A percentile compares a stretch with the other conserved stretches of the same genome.
Evolutionary conservation across 2,797 vertebrate genomes (phyloP).

Genomic region (Macrochelys suwanniensis): DNA sequence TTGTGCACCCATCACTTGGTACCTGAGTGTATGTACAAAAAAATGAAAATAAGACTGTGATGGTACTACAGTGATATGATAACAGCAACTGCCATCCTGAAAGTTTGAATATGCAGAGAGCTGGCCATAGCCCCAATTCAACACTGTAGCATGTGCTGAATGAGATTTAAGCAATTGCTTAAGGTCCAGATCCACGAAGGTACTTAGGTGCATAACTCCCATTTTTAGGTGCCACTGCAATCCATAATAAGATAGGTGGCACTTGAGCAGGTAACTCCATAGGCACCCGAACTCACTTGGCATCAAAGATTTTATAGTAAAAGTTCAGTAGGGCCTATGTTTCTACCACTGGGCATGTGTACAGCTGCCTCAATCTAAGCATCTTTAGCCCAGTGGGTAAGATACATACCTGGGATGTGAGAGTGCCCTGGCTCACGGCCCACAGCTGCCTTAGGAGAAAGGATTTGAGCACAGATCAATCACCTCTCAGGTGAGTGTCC

Average conservation of each 20-base stretch:
- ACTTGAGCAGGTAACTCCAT: too few relatives aligned
- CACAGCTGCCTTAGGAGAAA: too few relatives aligned
- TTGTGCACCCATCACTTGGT: background rate
- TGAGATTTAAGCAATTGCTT: background rate
- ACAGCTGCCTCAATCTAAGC: too few relatives aligned
- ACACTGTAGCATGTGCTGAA: background rate
- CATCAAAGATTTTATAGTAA: too few relatives aligned
- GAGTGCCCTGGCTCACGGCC: too few relatives aligned
- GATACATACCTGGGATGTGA: too few relatives aligned
- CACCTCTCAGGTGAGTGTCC: too few relatives aligned
- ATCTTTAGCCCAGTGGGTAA: too few relatives aligned
- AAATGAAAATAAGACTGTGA: background rate
- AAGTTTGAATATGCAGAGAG: background rate
- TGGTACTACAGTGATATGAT: background rate
- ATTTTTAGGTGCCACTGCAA: background rate
- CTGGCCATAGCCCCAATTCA: background rate
- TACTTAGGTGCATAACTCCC: background rate
- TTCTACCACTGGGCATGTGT: too few relatives aligned
- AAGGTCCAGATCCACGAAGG: background rate
- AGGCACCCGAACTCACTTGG: too few relatives aligned
- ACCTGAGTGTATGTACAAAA: background rate
- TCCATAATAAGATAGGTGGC: background rate
- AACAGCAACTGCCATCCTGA: background rate
- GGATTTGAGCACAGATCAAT: too few relatives aligned
- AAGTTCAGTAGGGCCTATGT: too few relatives aligned